Evolutionary conservation across 2,888 invertebrate genomes (phyloP).

Genomic region (Hypomecis punctinalis): DNA sequence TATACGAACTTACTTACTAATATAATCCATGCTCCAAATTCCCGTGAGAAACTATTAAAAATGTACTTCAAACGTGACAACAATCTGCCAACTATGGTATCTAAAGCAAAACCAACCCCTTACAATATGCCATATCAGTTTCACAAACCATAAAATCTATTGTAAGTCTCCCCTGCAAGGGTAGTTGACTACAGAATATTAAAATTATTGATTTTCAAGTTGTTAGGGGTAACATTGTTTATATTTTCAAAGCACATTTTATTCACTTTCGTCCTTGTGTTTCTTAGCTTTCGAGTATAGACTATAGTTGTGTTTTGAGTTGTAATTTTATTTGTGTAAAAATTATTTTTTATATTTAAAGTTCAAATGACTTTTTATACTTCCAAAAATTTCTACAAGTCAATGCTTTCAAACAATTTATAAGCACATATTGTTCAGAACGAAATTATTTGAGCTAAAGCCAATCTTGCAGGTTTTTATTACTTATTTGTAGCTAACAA

Average conservation of each 20-base stretch:
- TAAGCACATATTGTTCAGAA: too few relatives aligned
- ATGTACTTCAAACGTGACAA: constrained; percentile 24
- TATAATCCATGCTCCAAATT: constrained; percentile 16
- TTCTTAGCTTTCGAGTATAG: neutral
- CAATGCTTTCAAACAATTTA: too few relatives aligned
- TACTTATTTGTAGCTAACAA: too few relatives aligned
- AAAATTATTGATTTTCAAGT: constrained; percentile 40
- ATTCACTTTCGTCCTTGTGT: too few relatives aligned
- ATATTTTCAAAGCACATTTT: constrained; percentile 1
- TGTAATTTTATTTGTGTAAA: too few relatives aligned
- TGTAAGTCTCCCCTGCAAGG: constrained; percentile 41
- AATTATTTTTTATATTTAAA: too few relatives aligned
- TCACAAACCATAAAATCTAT: constrained; percentile 70
- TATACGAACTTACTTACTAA: too few relatives aligned
- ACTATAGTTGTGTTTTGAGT: too few relatives aligned
- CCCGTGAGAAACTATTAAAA: constrained; percentile 33
- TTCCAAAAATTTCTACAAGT: too few relatives aligned
- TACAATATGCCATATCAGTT: constrained; percentile 55
- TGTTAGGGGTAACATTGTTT: constrained; percentile 18
- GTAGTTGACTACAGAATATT: constrained; percentile 37
- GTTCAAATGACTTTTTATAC: too few relatives aligned
- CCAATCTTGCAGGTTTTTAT: too few relatives aligned
- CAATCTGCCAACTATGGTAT: constrained; percentile 46
- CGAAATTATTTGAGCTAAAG: too few relatives aligned
- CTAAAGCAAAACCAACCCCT: neutral